Percentiles rank a stretch among this genome's conserved stretches.
Evolutionary conservation across 2,113 vertebrate species (phyloP).

Genomic region (Phaethon lepturus): DNA sequence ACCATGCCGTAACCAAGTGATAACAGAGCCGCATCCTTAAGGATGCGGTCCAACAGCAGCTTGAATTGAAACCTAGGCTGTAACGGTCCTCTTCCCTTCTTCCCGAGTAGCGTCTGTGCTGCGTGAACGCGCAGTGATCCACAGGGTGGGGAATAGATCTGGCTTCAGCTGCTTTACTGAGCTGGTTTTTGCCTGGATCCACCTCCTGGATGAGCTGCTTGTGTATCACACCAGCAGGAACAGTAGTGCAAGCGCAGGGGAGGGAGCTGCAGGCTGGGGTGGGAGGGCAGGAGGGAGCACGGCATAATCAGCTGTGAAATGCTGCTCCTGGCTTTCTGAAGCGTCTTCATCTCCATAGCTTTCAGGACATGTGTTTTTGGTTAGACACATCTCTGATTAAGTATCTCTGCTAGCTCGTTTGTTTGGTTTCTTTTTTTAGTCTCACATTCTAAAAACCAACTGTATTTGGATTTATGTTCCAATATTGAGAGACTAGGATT

Average conservation of each 20-base stretch:
- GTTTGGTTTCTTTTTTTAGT: background rate
- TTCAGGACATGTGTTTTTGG: background rate
- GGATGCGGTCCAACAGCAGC: background rate
- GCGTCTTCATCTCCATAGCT: background rate
- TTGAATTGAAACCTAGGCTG: background rate
- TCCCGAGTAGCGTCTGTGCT: background rate
- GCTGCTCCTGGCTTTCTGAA: background rate
- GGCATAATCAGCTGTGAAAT: fast-evolving
- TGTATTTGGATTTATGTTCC: background rate
- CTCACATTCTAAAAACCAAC: background rate
- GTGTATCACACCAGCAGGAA: background rate
- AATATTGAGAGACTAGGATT: background rate
- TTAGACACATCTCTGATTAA: background rate
- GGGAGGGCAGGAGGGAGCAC: background rate
- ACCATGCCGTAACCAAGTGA: background rate
- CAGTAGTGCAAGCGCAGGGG: background rate
- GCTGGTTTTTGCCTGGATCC: background rate
- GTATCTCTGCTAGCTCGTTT: background rate
- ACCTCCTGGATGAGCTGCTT: background rate
- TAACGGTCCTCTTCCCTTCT: background rate
- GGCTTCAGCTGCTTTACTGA: background rate
- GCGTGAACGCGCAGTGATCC: background rate
- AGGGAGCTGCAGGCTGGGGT: background rate
- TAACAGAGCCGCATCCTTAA: background rate
- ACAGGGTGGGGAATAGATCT: background rate